Evolutionary conservation across 2,113 vertebrate species (phyloP), one percentile per base, ranked within the genome.

Genomic region (Odobenus rosmarus): DNA sequence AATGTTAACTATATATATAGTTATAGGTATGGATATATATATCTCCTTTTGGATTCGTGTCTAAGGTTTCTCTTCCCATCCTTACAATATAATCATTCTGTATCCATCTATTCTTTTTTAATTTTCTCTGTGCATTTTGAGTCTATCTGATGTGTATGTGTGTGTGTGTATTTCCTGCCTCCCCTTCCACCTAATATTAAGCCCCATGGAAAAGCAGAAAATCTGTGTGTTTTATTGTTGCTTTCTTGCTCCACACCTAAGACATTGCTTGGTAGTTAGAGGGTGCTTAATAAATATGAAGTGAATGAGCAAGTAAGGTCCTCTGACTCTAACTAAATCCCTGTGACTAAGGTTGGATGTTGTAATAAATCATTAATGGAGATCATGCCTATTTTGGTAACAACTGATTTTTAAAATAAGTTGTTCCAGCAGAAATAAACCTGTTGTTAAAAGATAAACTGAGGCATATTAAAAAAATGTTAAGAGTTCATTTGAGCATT

Each of bases 331-430:
- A 64, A 51, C 79, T 62, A 67, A 87, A 55, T 69, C 23, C 7
- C 87, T 31, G 24, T 42, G 21, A 79, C n/a, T 51, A 16, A 81
- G 21, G 7, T 86, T 55, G 51, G 49, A 39, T 90, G 2, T 46
- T 87, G 33, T n/a, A 31, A 46, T 57, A 82, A 87, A 72, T 87
- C 80, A 55, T 28, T 85, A 26, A 53, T 31, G 57, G 53, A 76
- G 7, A 77, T 71, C 28, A 33, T 61, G 13, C 18, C 62, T 31
- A 76, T 33, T 53, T 92, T 92, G 28, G 23, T 89, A 85, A n/a
- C 39, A 87, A 33, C 5, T 83, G n/a, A 36, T 90, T 94, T 89
- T 90, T 39, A 80, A 72, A 93, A 62, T 55, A 95, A 62, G 12
- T 72, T 31, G 8, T 79, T 93, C 24, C 46, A 53, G 71, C 80